A percentile compares a stretch with the other conserved stretches of the same genome.
phyloP scores from a whole-genome alignment of 2,797 vertebrate genomes.

The Sparidentex hasta region DNA sequence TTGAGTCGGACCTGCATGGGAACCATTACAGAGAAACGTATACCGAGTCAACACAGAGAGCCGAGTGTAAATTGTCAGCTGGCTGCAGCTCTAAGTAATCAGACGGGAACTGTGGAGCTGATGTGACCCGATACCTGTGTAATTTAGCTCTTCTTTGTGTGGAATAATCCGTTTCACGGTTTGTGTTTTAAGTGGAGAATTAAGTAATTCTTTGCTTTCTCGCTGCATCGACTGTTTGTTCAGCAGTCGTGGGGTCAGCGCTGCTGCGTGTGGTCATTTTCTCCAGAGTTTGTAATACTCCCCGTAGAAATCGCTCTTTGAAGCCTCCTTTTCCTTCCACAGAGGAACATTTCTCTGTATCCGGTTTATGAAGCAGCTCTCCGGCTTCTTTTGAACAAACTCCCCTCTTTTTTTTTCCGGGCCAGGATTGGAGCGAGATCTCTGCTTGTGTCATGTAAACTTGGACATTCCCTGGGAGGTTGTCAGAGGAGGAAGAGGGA shows the following conservation, averaged over 20 bases:
- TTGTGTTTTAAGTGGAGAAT: constrained; percentile 75
- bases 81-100: constrained; percentile 63
- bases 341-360: constrained; percentile 70
- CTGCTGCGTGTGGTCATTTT: constrained; percentile 75
- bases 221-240: constrained; percentile 60
- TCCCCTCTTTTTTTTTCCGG: constrained; percentile 4
- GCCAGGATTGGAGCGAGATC: constrained; percentile 48
- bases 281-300: constrained; percentile 55
- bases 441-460: constrained; percentile 71
- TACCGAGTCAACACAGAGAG: constrained; percentile 70
- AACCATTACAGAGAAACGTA: constrained; percentile 75
- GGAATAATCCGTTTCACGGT: constrained; percentile 75
- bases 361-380: constrained; percentile 60
- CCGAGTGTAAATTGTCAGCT: constrained; percentile 59
- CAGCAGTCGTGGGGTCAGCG: constrained; percentile 70
- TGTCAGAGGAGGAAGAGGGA: constrained; percentile 74
- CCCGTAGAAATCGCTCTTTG: constrained; percentile 65
- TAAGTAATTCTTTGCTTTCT: constrained; percentile 68
- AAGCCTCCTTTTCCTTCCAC: constrained; percentile 73
- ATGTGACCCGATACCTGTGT: constrained; percentile 65
- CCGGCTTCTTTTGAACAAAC: constrained; percentile 43
- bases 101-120: constrained; percentile 47
- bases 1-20: constrained; percentile 72
- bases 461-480: constrained; percentile 70
- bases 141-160: constrained; percentile 61